Conservation (phyloP, 1,140 invertebrate species). For the Papilio glaucus region DNA sequence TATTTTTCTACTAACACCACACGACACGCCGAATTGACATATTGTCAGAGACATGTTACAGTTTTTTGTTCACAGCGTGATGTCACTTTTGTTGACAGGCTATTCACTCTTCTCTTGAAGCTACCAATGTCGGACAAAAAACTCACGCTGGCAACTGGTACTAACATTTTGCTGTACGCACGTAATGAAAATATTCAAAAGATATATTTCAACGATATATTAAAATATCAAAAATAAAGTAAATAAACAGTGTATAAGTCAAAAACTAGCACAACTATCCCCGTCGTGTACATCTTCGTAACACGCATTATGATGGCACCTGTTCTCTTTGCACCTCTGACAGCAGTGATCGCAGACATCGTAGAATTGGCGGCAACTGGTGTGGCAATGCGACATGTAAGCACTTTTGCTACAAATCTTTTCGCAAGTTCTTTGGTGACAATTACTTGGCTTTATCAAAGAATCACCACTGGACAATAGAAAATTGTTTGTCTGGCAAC, state of each 20-base stretch:
- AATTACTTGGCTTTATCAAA: constrained; percentile 45
- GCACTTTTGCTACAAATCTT: constrained; percentile 44
- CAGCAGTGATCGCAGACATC: constrained; percentile 32
- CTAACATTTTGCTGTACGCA: too few species aligned
- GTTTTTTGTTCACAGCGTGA: too few species aligned
- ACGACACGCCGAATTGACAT: too few species aligned
- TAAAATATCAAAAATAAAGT: constrained; percentile 19
- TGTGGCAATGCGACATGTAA: constrained; percentile 24
- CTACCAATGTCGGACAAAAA: too few species aligned
- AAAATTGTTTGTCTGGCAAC: constrained; percentile 54
- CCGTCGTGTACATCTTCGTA: constrained; percentile 15
- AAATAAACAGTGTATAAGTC: constrained; percentile 28
- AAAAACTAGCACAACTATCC: constrained; percentile 36
- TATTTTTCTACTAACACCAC: too few species aligned
- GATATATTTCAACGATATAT: constrained; percentile 20
- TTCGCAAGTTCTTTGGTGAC: constrained; percentile 41
- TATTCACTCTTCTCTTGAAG: too few species aligned
- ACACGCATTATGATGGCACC: constrained; percentile 1
- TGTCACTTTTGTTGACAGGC: too few species aligned
- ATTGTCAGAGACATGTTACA: too few species aligned
- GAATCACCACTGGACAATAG: constrained; percentile 70
- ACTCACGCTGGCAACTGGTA: too few species aligned
- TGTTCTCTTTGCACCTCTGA: constrained; percentile 19
- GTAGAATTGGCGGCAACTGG: constrained; percentile 15
- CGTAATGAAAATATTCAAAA: too few species aligned